These are phyloP conservation scores for Lacerta bilineata DNA, from an alignment of 2,797 vertebrate species.

Conservation along the genomic window DNA sequence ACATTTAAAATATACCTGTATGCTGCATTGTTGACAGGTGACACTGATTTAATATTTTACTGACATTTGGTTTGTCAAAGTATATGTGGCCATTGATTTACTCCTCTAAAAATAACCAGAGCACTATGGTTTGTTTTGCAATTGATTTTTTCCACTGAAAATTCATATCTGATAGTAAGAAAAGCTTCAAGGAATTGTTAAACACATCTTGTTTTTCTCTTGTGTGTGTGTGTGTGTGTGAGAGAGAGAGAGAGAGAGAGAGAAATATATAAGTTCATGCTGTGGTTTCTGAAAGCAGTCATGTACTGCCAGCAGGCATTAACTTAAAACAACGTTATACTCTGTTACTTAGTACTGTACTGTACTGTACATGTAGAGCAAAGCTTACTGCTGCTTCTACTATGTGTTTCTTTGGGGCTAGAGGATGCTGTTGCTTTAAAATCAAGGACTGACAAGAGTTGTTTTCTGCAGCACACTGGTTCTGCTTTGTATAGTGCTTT, in stretches of 20 bases:
- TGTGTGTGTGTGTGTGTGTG: too few relatives aligned
- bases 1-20: background rate
- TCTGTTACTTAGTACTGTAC: background rate
- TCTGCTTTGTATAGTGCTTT: conserved; percentile 74
- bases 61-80: background rate
- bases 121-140: background rate
- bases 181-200: conserved; percentile 17
- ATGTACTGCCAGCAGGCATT: background rate
- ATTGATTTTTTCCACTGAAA: background rate
- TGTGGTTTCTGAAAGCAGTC: conserved; percentile 14
- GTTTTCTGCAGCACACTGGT: conserved; percentile 55
- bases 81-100: background rate
- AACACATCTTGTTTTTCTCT: background rate
- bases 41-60: background rate
- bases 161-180: conserved; percentile 9
- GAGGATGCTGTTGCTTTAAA: conserved; percentile 76
- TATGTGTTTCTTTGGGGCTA: conserved; percentile 18
- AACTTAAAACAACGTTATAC: background rate
- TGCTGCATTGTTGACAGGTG: background rate
- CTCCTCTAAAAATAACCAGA: background rate
- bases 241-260: too few relatives aligned
- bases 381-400: background rate
- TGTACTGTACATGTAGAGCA: background rate
- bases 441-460: conserved; percentile 65
- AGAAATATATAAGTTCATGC: background rate